Evolutionary conservation across 2,113 vertebrate genomes (phyloP), one percentile per base, ranked within the genome.

Genomic region (Hoplias malabaricus): DNA sequence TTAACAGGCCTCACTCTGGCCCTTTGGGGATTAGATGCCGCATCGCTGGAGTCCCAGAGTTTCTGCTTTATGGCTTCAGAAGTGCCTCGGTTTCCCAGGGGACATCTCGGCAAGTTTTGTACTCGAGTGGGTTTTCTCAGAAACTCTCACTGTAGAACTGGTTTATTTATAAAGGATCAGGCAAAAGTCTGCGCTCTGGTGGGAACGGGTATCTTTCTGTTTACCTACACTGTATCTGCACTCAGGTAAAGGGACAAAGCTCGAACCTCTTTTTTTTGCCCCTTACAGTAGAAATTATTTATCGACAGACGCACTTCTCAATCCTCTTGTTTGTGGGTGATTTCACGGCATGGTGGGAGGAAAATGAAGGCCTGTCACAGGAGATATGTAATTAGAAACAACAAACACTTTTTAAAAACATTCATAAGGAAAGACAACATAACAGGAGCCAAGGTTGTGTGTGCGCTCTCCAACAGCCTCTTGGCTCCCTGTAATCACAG

Each of bases 111-210:
- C 29, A 36, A 31, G 59, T 63, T 63, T 63, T 63, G 59, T 63
- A 70, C 75, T 62, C 33, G 75, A 78, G 66, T 70, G 31, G 25
- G 66, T 77, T 61, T 57, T 77, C 54, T 69, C 54, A 70, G 67
- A 50, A 78, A 78, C 59, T 62, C 16, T 61, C 16, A 9, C 8
- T 63, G 59, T 63, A 34, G 9, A 36, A n/a, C 27, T 31, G 38
- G 43, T 61, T 78, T 69, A 77, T 77, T 77, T 69, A 77, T 69
- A 77, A 69, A 54, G 50, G 75, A 68, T 66, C 75, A 69, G 75
- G 27, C 4, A 38, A 25, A 46, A 14, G 53, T 38, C 31, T 53
- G 53, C 13, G 36, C 16, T 46, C 65, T 46, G 6, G 23, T 23
- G 14, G 43, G 63, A 34, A 16, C 8, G 21, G 46, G 33, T 38